Conservation (phyloP, 2,888 invertebrate genomes). For the Smittia sp. region DNA sequence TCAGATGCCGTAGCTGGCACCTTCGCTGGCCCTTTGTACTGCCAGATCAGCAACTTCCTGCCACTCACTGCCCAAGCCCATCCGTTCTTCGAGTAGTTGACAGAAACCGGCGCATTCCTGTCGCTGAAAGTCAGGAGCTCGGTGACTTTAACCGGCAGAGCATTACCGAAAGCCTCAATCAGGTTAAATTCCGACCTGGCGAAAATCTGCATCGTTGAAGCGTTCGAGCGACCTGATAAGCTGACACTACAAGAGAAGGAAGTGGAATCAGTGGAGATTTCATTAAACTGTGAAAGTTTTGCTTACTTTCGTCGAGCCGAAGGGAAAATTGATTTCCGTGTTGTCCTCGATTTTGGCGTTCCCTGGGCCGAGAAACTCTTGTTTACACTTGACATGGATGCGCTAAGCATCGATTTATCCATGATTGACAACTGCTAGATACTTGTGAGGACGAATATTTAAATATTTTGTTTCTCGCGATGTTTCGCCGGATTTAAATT, state of each 20-base stretch:
- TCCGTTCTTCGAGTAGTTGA: slow-evolving; percentile 56
- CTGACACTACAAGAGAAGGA: slow-evolving; percentile 47
- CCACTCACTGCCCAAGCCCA: slow-evolving; percentile 75
- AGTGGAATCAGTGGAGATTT: neutral
- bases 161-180: slow-evolving; percentile 76
- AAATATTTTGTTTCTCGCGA: too few species aligned
- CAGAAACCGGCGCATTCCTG: slow-evolving; percentile 55
- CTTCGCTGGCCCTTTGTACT: slow-evolving; percentile 58
- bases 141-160: slow-evolving; percentile 82
- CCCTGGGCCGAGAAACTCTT: slow-evolving; percentile 1
- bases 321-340: slow-evolving; percentile 31
- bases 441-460: too few species aligned
- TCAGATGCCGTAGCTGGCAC: slow-evolving; percentile 45
- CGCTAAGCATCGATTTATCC: slow-evolving; percentile 10
- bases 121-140: slow-evolving; percentile 82
- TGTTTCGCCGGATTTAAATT: too few species aligned
- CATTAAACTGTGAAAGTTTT: neutral
- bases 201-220: slow-evolving; percentile 67
- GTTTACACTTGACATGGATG: slow-evolving; percentile 1
- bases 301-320: slow-evolving; percentile 16
- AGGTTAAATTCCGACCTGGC: slow-evolving; percentile 70
- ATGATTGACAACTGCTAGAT: too few species aligned
- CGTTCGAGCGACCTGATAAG: slow-evolving; percentile 62
- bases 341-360: slow-evolving; percentile 28
- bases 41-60: slow-evolving; percentile 82